Base-by-base conservation (phyloP, 2,113 vertebrate genomes). In the Lamprologus callipterus region DNA sequence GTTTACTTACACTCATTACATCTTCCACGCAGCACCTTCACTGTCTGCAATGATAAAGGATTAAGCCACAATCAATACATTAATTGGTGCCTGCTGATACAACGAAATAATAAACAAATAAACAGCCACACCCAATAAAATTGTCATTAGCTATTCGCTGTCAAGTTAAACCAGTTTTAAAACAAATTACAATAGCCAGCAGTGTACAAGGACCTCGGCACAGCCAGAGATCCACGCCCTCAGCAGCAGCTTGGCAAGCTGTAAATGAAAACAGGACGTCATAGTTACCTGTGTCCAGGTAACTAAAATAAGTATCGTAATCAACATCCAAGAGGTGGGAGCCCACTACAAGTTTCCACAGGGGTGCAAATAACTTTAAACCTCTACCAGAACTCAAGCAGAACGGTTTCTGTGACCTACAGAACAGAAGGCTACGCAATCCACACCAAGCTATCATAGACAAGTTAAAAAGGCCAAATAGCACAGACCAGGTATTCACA, bases 71-170 rank as follows among this genome's bases (percentile, higher is more conserved):
- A 63, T 63, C 28, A 33, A 19, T 63, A 19, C 28, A 63, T 63
- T 63, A 63, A 63, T 1, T 33, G 58, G 16, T 19, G 28, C 28
- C 28, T 63, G 4, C 28, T 63, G 58, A 63, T 33, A 63, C 2
- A 33, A 63, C 2, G 2, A 63, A 11, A 63, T 19, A 60, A 60
- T 10, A 60, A 60, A 11, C 28, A 63, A 60, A 60, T 33, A 10
- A 60, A 63, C 16, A 19, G 28, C 14, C 0, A 63, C 58, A 33
- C 58, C 4, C 9, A 63, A 2, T 4, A 63, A 63, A 19, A 7
- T 63, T 19, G 0, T 60, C 57, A 19, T 31, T 28, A 33, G 57
- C 16, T 33, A 31, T 3, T 33, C 5, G 0, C 28, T 33, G 57
- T 0, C 16, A 60, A 33, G 57, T 63, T 63, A 19, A 63, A 63